phyloP scores from a whole-genome alignment of 2,888 invertebrate species.

The Arenicola marina region DNA sequence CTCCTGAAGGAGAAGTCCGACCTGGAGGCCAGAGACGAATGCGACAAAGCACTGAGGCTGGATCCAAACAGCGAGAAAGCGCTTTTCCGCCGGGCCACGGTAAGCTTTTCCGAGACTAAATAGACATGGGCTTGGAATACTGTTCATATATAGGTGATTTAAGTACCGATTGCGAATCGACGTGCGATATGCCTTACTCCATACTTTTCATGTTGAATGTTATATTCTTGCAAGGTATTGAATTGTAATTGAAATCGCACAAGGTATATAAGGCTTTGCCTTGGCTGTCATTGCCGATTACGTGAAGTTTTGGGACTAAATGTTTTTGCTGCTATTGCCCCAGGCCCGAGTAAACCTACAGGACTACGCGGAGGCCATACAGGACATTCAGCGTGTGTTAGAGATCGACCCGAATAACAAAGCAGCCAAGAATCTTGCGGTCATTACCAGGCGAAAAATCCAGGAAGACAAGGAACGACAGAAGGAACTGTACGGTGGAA shows the following conservation, averaged over 20 bases:
- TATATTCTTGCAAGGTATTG: too few species aligned
- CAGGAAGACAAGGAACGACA: conserved; percentile 79
- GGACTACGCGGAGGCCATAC: conserved; percentile 77
- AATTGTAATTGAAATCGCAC: too few species aligned
- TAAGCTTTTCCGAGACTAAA: conserved; percentile 49
- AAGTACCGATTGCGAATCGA: too few species aligned
- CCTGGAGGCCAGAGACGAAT: conserved; percentile 75
- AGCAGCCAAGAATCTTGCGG: conserved; percentile 81
- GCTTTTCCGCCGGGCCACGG: conserved; percentile 82
- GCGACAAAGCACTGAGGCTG: conserved; percentile 76
- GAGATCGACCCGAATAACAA: conserved; percentile 82
- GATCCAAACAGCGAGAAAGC: conserved; percentile 85
- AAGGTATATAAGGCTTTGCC: too few species aligned
- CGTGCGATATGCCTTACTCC: too few species aligned
- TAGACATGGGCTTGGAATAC: too few species aligned
- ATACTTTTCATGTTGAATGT: too few species aligned
- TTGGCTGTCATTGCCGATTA: too few species aligned
- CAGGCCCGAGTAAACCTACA: conserved; percentile 74
- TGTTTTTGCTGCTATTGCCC: neutral
- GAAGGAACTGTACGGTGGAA: conserved; percentile 86
- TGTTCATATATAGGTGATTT: too few species aligned
- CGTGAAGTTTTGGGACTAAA: too few species aligned
- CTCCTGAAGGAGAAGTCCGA: conserved; percentile 76
- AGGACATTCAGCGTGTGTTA: conserved; percentile 78
- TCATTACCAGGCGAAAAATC: conserved; percentile 73